phyloP scores from a whole-genome alignment of 2,888 invertebrate species.

The Nemoura dubitans region DNA sequence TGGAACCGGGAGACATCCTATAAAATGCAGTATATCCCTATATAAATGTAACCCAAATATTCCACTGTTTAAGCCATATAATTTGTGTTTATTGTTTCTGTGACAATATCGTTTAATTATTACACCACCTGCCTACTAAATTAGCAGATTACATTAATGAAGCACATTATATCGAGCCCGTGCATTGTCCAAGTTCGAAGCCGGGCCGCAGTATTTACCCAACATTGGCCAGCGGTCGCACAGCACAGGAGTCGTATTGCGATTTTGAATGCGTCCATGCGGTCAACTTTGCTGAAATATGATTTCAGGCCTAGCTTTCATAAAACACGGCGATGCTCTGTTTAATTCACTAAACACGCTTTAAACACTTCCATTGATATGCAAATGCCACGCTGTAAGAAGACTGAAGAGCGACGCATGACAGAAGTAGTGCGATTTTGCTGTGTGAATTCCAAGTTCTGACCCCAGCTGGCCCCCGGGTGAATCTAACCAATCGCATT shows the following conservation, averaged over 20 bases:
- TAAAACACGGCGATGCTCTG: background rate
- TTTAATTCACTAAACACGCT: no score
- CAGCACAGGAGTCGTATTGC: background rate
- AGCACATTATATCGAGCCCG: background rate
- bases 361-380: slow-evolving; percentile 33
- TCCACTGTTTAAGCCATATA: background rate
- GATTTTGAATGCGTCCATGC: background rate
- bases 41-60: background rate
- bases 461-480: no score
- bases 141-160: background rate
- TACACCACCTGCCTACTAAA: background rate
- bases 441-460: background rate
- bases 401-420: background rate
- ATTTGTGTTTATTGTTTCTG: background rate
- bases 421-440: no score
- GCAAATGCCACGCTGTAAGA: slow-evolving; percentile 3
- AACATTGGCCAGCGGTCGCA: background rate
- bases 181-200: background rate
- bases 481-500: no score
- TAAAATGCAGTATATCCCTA: background rate
- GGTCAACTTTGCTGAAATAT: background rate
- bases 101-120: background rate
- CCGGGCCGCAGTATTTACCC: background rate
- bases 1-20: background rate
- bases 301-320: background rate